These are phyloP conservation scores for Ooceraea biroi DNA, from an alignment of 1,140 invertebrate species.

Conservation along the genomic window DNA sequence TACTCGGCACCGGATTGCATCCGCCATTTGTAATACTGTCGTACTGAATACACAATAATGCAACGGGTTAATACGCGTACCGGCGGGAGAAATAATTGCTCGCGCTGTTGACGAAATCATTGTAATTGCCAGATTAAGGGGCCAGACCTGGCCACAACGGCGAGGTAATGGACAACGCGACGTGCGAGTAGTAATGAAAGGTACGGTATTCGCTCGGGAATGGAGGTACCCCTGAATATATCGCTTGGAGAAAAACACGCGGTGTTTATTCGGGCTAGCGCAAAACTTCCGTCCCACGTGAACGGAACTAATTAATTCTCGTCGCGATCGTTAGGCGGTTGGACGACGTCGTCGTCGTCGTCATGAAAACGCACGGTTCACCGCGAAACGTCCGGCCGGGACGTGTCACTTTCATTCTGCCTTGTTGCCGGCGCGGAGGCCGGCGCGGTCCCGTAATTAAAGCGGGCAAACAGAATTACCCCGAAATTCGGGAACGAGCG, in stretches of 20 bases:
- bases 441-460: slow-evolving; percentile 66
- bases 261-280: neutral
- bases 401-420: slow-evolving; percentile 67
- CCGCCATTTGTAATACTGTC: slow-evolving; percentile 48
- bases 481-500: slow-evolving; percentile 70
- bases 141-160: neutral
- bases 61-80: slow-evolving; percentile 30
- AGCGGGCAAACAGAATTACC: slow-evolving; percentile 73
- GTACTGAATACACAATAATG: slow-evolving; percentile 48
- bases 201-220: neutral
- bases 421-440: slow-evolving; percentile 50
- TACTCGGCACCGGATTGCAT: slow-evolving; percentile 58
- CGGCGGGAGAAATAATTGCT: slow-evolving; percentile 39
- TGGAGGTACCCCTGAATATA: neutral
- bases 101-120: slow-evolving; percentile 20
- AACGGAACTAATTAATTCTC: slow-evolving; percentile 36
- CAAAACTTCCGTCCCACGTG: neutral
- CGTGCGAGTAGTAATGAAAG: neutral
- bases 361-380: slow-evolving; percentile 33
- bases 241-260: neutral
- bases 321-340: slow-evolving; percentile 47
- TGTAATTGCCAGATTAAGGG: slow-evolving; percentile 33
- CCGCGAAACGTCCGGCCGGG: slow-evolving; percentile 36
- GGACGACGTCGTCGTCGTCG: neutral
- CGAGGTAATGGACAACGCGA: neutral